These are phyloP conservation scores for Sparidentex hasta DNA, from an alignment of 2,797 vertebrate genomes.

Conservation along the genomic window DNA sequence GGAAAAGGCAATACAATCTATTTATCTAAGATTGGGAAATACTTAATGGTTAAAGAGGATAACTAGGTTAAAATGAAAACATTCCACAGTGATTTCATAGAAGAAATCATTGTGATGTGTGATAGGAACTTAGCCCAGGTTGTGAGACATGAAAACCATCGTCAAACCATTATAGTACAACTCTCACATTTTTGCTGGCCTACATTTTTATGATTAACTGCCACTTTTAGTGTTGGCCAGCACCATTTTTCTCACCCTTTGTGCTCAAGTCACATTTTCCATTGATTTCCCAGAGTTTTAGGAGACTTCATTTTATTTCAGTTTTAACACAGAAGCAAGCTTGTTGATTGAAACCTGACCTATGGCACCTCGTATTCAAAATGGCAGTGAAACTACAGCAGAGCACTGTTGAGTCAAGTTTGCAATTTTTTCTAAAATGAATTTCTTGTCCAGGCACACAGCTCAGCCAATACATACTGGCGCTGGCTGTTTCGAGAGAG, in stretches of 20 bases:
- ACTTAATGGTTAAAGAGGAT: neutral
- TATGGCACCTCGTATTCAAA: constrained; percentile 21
- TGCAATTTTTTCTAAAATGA: constrained; percentile 8
- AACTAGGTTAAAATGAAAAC: neutral
- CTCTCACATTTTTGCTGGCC: neutral
- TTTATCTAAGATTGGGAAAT: neutral
- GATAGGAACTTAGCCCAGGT: neutral
- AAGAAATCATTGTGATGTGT: neutral
- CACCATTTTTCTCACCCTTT: constrained; percentile 19
- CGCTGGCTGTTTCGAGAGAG: constrained; percentile 32
- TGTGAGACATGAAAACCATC: constrained; percentile 9
- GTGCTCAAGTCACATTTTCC: constrained; percentile 29
- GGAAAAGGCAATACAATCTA: neutral
- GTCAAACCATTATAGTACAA: constrained; percentile 5
- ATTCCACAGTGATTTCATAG: neutral
- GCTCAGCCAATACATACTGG: constrained; percentile 21
- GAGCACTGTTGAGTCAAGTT: neutral
- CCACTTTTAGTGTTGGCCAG: neutral
- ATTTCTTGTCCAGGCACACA: constrained; percentile 29
- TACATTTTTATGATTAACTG: constrained; percentile 11
- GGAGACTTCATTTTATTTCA: neutral
- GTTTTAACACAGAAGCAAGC: constrained; percentile 14
- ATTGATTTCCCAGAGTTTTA: constrained; percentile 4
- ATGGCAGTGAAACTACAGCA: neutral
- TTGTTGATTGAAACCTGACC: constrained; percentile 11